Evolutionary conservation across 2,113 vertebrate genomes (phyloP), one percentile per base, ranked within the genome.

Genomic region (Desmodus rotundus): DNA sequence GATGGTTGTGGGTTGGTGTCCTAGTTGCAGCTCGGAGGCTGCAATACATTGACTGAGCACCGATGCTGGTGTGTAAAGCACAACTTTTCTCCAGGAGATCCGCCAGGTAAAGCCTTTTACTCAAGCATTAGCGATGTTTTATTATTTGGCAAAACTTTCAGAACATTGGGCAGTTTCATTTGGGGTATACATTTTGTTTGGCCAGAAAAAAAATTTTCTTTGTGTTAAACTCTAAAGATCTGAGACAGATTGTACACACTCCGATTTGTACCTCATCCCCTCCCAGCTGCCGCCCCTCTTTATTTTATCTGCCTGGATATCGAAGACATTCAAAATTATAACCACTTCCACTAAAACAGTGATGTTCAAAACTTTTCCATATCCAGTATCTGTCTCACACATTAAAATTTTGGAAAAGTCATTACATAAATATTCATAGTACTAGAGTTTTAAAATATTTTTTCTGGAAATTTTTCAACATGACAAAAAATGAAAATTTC

Each of bases 21-120:
- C 36, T 85, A 43, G 61, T 3, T 0, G 26, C 33, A 61, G 8
- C 22, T 86, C 13, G 15, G 7, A 45, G 20, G 52, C 19, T 43
- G 7, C 7, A 20, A 1, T 36, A 1, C 5, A 4, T 4, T 61
- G 38, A 3, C 0, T 26, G 1, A 50, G 28, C 28, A 24, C 13
- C 16, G 4, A 74, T 1, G 36, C 6, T 33, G 3, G 22, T 16
- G 5, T 43, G n/a, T 15, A 17, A 38, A 72, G 11, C 16, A 4
- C 36, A 50, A 0, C 7, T n/a, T 31, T 33, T 74, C 10, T 65
- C 43, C 0, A 0, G n/a, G 47, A 92, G 15, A 58, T 7, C 22
- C 63, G 5, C 19, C 13, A 16, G 17, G 24, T 47, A 28, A 12
- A 47, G 2, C 2, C 20, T 7, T 47, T 58, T 9, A 81, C 24